These are phyloP conservation scores for Helicolenus hilgendorfi DNA, from an alignment of 2,797 vertebrate genomes.

Conservation along the genomic window DNA sequence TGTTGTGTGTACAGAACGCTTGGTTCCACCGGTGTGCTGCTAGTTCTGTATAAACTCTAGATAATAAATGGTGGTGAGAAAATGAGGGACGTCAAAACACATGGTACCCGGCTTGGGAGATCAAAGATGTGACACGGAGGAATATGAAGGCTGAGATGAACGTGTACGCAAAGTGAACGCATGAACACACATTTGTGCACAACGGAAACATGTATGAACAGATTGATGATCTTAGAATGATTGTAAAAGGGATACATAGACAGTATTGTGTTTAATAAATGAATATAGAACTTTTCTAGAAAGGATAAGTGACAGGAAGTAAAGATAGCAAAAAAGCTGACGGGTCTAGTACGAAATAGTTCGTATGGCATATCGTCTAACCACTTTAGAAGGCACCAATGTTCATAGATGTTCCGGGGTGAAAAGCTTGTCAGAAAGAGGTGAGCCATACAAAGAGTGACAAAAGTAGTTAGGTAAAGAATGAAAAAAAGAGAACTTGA, in stretches of 20 bases:
- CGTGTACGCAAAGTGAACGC: not conserved
- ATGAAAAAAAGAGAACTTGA: not conserved
- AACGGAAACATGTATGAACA: not conserved
- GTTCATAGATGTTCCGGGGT: not conserved
- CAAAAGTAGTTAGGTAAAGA: not conserved
- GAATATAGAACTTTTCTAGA: not conserved
- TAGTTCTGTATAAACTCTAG: slow-evolving; percentile 69
- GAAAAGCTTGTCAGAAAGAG: not conserved
- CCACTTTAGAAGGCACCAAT: no score
- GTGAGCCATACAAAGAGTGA: not conserved
- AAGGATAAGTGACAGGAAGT: not conserved
- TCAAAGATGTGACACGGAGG: slow-evolving; percentile 55
- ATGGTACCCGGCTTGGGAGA: slow-evolving; percentile 35
- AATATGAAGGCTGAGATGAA: not conserved
- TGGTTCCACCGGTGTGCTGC: slow-evolving; percentile 52
- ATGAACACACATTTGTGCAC: not conserved
- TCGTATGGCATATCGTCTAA: not conserved
- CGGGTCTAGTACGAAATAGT: not conserved
- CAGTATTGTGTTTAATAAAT: not conserved
- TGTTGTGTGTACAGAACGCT: slow-evolving; percentile 57
- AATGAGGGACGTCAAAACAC: slow-evolving; percentile 79
- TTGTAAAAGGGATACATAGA: not conserved
- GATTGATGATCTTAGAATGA: not conserved
- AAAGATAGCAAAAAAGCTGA: not conserved
- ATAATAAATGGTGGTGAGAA: slow-evolving; percentile 75